Evolutionary conservation across 2,888 invertebrate species (phyloP).

Genomic region (Pegoplata infirma): DNA sequence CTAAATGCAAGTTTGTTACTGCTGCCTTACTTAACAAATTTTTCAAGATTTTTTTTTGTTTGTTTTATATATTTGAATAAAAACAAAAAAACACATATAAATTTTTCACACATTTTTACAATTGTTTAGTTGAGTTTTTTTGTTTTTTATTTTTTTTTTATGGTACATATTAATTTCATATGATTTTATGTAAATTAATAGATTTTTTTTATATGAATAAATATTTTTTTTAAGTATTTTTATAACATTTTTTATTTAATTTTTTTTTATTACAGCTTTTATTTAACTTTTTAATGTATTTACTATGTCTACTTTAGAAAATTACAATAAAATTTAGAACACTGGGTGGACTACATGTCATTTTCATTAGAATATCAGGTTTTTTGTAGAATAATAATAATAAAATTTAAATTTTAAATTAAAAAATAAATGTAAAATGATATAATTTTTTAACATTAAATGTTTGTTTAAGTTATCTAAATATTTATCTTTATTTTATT

Average conservation of each 20-base stretch:
- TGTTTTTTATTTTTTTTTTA: background rate
- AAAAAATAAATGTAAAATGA: background rate
- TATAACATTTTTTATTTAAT: background rate
- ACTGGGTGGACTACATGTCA: background rate
- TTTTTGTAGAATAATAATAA: background rate
- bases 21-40: constrained; percentile 21
- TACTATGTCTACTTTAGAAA: too few species aligned
- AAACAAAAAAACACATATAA: background rate
- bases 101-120: background rate
- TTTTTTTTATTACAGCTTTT: too few species aligned
- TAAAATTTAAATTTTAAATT: background rate
- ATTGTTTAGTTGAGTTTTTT: background rate
- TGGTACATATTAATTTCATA: background rate
- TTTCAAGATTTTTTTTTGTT: background rate
- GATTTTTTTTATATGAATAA: background rate
- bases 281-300: too few species aligned
- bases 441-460: background rate
- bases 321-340: background rate
- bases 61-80: background rate
- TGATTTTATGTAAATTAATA: background rate
- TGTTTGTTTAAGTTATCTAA: background rate
- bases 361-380: background rate
- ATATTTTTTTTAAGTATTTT: too few species aligned
- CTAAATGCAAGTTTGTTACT: constrained; percentile 55
- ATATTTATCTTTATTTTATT: too few species aligned